These are phyloP conservation scores for Gila robusta DNA, from an alignment of 2,797 vertebrate genomes.

Conservation along the genomic window DNA sequence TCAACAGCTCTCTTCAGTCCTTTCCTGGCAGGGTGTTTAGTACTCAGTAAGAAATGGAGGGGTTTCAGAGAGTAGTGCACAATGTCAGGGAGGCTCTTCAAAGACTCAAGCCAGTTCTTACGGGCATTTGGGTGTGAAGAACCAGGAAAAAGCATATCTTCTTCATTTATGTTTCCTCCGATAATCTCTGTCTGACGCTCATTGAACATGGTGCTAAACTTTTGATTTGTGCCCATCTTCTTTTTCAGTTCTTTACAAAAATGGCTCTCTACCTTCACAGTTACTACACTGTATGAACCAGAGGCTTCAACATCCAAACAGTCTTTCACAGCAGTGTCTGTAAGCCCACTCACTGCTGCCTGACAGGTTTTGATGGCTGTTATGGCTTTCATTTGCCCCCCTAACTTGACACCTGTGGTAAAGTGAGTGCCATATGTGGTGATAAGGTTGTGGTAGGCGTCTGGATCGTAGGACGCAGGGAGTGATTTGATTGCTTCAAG, in stretches of 20 bases:
- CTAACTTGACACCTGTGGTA: constrained; percentile 63
- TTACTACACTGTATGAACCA: constrained; percentile 28
- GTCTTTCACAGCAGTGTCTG: constrained; percentile 63
- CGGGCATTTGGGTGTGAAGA: constrained; percentile 45
- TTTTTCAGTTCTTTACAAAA: constrained; percentile 67
- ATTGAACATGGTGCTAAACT: constrained; percentile 69
- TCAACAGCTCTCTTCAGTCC: constrained; percentile 68
- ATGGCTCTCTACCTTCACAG: neutral
- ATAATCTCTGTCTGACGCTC: constrained; percentile 65
- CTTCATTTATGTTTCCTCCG: constrained; percentile 29
- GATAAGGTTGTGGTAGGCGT: constrained; percentile 66
- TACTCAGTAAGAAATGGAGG: constrained; percentile 69
- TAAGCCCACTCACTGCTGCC: constrained; percentile 62
- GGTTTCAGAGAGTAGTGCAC: constrained; percentile 70
- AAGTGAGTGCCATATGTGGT: constrained; percentile 76
- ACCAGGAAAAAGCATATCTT: constrained; percentile 70
- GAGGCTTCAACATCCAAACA: constrained; percentile 74
- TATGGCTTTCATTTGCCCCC: constrained; percentile 66
- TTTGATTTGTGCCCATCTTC: constrained; percentile 45
- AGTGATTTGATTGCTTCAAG: constrained; percentile 59
- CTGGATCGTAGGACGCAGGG: constrained; percentile 47
- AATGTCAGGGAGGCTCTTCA: constrained; percentile 65
- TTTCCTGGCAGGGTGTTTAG: constrained; percentile 45
- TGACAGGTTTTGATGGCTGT: constrained; percentile 71
- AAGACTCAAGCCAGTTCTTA: constrained; percentile 66